phyloP scores from a whole-genome alignment of 2,113 vertebrate species.

The Chionomys nivalis region DNA sequence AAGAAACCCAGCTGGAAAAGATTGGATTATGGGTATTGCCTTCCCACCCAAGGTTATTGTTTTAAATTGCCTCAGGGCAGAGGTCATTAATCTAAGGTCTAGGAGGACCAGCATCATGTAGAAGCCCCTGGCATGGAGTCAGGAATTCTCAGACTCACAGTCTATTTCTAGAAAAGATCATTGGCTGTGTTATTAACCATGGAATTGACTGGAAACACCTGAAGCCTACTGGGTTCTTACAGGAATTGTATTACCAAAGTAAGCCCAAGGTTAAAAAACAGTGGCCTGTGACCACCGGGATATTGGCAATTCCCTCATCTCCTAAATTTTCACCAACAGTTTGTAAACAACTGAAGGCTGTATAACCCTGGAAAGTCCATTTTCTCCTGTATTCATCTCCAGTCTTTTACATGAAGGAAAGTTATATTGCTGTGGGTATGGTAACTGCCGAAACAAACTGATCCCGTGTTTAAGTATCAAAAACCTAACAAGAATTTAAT shows the following conservation, averaged over 20 bases:
- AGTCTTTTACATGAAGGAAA: background rate
- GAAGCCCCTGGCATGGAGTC: slow-evolving; percentile 66
- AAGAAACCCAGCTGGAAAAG: slow-evolving; percentile 66
- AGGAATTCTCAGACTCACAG: slow-evolving; percentile 76
- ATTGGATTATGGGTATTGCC: slow-evolving; percentile 73
- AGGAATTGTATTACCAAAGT: slow-evolving; percentile 76
- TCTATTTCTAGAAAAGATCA: slow-evolving; percentile 77
- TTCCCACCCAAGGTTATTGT: slow-evolving; percentile 77
- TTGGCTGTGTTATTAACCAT: slow-evolving; percentile 65
- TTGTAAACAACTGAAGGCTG: background rate
- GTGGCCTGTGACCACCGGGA: background rate
- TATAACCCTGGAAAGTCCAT: background rate
- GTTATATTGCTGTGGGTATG: background rate
- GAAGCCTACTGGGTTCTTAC: slow-evolving; percentile 66
- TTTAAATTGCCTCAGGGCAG: slow-evolving; percentile 69
- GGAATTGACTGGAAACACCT: slow-evolving; percentile 76
- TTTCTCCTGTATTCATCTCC: slow-evolving; percentile 14
- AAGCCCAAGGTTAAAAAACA: slow-evolving; percentile 77
- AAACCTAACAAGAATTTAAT: background rate
- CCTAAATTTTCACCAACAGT: slow-evolving; percentile 16
- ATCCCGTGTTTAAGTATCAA: background rate
- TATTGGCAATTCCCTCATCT: slow-evolving; percentile 38
- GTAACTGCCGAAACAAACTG: background rate
- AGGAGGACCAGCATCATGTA: slow-evolving; percentile 42
- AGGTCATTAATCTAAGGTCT: slow-evolving; percentile 77